phyloP scores from a whole-genome alignment of 2,113 vertebrate genomes.

The Cheirogaleus medius region DNA sequence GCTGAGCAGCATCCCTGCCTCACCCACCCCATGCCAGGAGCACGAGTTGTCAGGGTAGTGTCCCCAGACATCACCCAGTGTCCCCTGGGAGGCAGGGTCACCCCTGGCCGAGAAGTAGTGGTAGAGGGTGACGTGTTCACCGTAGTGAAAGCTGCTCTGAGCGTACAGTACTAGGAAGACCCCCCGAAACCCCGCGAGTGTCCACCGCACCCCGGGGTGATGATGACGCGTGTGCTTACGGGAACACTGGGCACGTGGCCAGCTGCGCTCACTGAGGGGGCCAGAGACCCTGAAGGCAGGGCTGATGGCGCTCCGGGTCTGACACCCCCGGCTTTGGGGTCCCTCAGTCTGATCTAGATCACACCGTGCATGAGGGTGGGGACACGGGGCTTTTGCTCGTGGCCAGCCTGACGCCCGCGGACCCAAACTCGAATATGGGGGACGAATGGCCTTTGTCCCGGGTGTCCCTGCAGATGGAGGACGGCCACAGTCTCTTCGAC shows the following conservation, averaged over 20 bases:
- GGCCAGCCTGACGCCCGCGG: too few relatives aligned
- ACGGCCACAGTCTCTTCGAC: slow-evolving; percentile 96
- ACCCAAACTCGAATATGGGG: fast-evolving
- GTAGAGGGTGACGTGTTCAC: fast-evolving
- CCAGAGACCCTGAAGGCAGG: neutral
- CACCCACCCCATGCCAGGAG: neutral
- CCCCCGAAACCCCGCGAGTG: neutral
- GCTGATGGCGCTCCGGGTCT: fast-evolving
- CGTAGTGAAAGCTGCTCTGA: too few relatives aligned
- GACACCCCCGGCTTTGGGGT: neutral
- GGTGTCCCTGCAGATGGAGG: slow-evolving; percentile 91
- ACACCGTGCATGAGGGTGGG: neutral
- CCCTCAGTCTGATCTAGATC: neutral
- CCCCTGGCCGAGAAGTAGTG: neutral
- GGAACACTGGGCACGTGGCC: fast-evolving
- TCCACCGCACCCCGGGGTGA: fast-evolving
- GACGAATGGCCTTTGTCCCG: neutral
- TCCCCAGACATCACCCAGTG: neutral
- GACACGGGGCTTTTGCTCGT: neutral
- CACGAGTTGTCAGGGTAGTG: neutral
- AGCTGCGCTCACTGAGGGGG: neutral
- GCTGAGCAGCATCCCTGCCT: neutral
- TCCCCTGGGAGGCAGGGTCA: neutral
- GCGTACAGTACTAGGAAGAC: neutral
- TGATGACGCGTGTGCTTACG: too few relatives aligned